Base-by-base conservation (phyloP, 2,797 vertebrate species). In the Crax fasciolata region DNA sequence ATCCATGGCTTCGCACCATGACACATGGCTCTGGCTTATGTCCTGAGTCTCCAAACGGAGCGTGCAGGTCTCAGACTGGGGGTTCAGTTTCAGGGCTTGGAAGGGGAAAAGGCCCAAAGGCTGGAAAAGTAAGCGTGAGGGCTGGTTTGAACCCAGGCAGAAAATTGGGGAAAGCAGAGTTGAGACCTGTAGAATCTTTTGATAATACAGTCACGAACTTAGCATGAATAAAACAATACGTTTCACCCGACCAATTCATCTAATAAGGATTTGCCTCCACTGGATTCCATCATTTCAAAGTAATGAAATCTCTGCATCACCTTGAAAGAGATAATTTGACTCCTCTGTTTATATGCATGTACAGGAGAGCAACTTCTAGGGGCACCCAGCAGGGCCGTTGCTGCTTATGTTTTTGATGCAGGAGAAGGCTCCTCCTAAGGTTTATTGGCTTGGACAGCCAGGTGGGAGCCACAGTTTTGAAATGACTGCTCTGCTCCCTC, bases 241-340 rank as follows among this genome's bases (percentile, higher is more conserved):
- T 90, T 94, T 94, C 90, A 93, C 83, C 89, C 94, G 85, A 92
- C 92, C 90, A 93, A 72, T 94, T 65, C 66, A 38, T 84, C 92
- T 95, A 93, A 93, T 89, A 84, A 90, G 81, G 57, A 87, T 46
- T 95, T 77, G 24, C 43, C 66, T 95, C 59, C 65, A 66, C 51
- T 82, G 55, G 57, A 73, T 88, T 94, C 86, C 88, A 8, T 88
- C 20, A 52, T 93, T 94, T 80, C 57, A 35, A 67, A 90, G 57
- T 89, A 94, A 94, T 94, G 88, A 95, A 93, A 93, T 94, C 57
- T 84, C 81, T 82, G 74, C n/a, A 74, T 93, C 93, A 90, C 90
- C 92, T 95, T 94, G 81, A 79, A 77, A 88, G 81, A 84, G 49
- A 71, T 67, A 84, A 95, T 96, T 93, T 94, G 83, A 87, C 94